Evolutionary conservation across 2,797 vertebrate species (phyloP), one percentile per base, ranked within the genome.

Genomic region (Austrolebias charrua): DNA sequence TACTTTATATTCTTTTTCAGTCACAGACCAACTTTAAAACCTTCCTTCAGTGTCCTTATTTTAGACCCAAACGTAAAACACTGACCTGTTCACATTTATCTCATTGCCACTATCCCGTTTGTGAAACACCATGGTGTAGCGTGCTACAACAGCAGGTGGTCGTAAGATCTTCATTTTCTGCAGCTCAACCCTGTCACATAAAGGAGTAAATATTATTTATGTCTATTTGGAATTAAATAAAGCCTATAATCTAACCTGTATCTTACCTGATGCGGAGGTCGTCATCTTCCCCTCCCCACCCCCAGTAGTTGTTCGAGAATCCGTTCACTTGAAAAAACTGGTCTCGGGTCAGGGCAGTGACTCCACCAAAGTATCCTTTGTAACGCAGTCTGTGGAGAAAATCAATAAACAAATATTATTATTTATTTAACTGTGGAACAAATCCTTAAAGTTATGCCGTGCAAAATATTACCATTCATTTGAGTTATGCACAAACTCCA

Each of bases 41-140:
- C 16, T 3, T 19, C n/a, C 18, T 15, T 38, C 33, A 16, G 6
- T 54, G 6, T n/a, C 5, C 6, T 31, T 9, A 42, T 28, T 48
- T 19, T 38, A 15, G 19, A 19, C 2, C 4, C 0, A 20, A 18
- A 20, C 10, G 19, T 18, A 45, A 29, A 49, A 13, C 6, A 83
- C 94, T 87, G 24, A 98, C 98, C 98, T 92, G 75, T 93, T 88
- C 67, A 64, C 63, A 48, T 99, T 99, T 52, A 94, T 90, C 75
- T 96, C 93, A 1, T 99, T 99, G 51, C 98, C 98, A 0, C 63
- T 84, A 89, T 99, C 98, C 54, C 97, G 89, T 24, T 94, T 94
- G 72, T 99, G 98, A 75, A 98, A 98, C 81, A 98, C 94, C 98
- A 99, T 99, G 0, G 96, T 99, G 20, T 99, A 99, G 68, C 95